Conservation (phyloP, 1,140 invertebrate species). For the Melipona quadrifasciata region DNA sequence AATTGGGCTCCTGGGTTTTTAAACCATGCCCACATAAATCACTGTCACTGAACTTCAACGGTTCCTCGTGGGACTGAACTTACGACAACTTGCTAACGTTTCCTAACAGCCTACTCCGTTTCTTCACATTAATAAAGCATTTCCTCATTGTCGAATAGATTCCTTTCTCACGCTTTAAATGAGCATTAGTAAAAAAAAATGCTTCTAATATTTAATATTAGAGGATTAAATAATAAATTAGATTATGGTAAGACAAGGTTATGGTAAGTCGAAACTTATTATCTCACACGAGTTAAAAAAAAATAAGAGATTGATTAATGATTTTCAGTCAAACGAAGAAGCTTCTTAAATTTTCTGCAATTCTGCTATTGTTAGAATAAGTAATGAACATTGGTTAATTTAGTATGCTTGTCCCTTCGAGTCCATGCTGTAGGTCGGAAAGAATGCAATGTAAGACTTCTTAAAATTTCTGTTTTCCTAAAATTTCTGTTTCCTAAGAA, state of each 20-base stretch:
- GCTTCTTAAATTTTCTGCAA: neutral
- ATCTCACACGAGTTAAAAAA: neutral
- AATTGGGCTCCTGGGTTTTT: constrained; percentile 31
- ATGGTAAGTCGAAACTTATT: neutral
- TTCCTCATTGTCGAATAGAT: neutral
- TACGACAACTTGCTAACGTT: neutral
- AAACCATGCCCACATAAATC: neutral
- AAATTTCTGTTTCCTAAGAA: no score
- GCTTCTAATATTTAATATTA: neutral
- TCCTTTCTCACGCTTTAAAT: accelerated
- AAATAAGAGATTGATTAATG: neutral
- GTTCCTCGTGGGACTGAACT: neutral
- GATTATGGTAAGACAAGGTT: no score
- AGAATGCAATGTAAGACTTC: no score
- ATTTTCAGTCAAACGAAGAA: neutral
- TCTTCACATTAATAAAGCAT: constrained; percentile 3
- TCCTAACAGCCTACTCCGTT: constrained; percentile 18
- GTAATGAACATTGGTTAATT: neutral
- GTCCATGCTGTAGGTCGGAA: no score
- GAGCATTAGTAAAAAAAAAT: neutral
- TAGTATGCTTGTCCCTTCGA: no score
- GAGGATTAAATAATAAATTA: neutral
- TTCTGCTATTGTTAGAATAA: neutral
- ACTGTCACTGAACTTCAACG: constrained; percentile 3
- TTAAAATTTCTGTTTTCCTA: no score